These are phyloP conservation scores for Caenorhabditis sinica DNA, from an alignment of 2,888 invertebrate genomes.

Conservation along the genomic window DNA sequence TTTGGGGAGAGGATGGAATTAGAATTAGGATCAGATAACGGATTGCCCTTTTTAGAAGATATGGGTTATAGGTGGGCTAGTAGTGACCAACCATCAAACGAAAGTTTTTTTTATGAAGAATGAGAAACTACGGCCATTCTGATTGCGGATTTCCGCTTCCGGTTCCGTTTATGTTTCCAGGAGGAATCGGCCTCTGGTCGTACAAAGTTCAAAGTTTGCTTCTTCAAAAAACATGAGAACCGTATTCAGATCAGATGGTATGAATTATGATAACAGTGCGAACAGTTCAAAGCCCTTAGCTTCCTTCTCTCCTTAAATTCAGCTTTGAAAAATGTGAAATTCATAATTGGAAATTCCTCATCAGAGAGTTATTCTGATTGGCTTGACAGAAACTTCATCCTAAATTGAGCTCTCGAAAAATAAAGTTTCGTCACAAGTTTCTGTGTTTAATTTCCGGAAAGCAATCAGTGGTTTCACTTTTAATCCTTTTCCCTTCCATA, in stretches of 20 bases:
- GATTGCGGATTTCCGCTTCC: conserved; percentile 40
- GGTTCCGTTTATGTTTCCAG: conserved; percentile 32
- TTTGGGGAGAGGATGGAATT: not conserved
- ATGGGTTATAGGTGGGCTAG: not conserved
- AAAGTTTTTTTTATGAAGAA: not conserved
- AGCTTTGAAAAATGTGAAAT: too few species aligned
- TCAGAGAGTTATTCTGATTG: not conserved
- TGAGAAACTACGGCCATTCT: conserved; percentile 5
- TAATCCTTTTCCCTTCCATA: conserved; percentile 24
- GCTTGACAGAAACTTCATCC: not conserved
- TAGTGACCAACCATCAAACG: conserved; percentile 16
- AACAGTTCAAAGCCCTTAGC: too few species aligned
- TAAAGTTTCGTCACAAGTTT: not conserved
- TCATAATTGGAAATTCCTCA: not conserved
- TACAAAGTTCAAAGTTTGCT: conserved; percentile 26
- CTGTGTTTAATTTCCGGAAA: not conserved
- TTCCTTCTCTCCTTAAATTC: too few species aligned
- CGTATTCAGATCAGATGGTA: too few species aligned
- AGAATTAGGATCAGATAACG: not conserved
- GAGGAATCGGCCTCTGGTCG: not conserved
- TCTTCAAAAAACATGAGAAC: not conserved
- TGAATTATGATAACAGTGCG: too few species aligned
- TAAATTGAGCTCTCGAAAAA: not conserved
- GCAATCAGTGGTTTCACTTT: not conserved
- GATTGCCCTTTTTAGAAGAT: not conserved